Evolutionary conservation across 64 coral and sea anemone species (phyloP).

Genomic region (Pocillopora damicornis): DNA sequence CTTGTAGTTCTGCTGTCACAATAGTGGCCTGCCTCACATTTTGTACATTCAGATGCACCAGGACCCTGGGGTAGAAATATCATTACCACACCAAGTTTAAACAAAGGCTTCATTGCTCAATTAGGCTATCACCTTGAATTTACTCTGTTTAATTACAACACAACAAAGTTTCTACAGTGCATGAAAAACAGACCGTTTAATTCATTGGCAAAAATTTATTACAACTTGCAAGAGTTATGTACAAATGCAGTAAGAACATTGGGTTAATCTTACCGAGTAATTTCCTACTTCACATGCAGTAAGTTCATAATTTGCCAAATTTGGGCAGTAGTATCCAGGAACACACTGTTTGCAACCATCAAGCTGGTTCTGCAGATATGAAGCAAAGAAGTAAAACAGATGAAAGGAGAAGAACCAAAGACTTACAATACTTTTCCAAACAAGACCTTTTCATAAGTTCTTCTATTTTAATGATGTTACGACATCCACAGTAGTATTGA

Average conservation of each 20-base stretch:
- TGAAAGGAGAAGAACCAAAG: neutral
- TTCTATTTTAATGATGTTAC: no score
- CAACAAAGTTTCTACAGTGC: no score
- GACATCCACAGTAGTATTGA: no score
- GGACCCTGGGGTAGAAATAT: slow-evolving; percentile 43
- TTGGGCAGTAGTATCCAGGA: slow-evolving; percentile 85
- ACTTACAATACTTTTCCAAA: neutral
- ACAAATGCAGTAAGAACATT: no score
- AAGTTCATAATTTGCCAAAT: slow-evolving; percentile 64
- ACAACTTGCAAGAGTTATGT: no score
- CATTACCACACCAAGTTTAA: no score
- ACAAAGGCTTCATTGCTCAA: no score
- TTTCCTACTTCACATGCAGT: slow-evolving; percentile 75
- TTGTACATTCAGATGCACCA: slow-evolving; percentile 74
- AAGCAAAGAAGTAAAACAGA: neutral
- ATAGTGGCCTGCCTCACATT: slow-evolving; percentile 86
- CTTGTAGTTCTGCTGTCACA: slow-evolving; percentile 84
- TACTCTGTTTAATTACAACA: no score
- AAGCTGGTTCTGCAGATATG: slow-evolving; percentile 29
- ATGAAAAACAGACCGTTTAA: no score
- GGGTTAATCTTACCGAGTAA: slow-evolving; percentile 74
- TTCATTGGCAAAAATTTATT: no score
- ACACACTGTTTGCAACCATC: slow-evolving; percentile 86
- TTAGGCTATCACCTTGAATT: no score
- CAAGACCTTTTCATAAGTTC: no score